Conservation (phyloP, 2,113 vertebrate genomes). For the Phrynocephalus versicolor region DNA sequence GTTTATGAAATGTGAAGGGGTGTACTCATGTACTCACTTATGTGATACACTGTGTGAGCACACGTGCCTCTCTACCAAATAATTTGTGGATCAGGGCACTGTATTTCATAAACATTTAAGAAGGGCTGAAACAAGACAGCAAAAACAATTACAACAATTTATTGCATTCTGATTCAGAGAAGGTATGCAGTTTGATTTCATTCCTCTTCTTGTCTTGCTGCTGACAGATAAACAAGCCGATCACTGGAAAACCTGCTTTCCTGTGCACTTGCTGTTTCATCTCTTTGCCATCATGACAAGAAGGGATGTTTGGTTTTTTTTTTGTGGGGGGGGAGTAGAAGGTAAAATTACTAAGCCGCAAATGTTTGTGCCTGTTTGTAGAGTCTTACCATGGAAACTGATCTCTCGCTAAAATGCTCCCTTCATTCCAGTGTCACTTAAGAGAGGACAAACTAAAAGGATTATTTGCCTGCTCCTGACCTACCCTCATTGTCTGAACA, state of each 20-base stretch:
- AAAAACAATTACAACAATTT: not conserved
- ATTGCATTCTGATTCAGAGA: not conserved
- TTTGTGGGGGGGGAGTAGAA: not conserved
- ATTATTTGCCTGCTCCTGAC: conserved; percentile 26
- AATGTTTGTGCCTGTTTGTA: conserved; percentile 32
- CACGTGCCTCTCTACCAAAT: not conserved
- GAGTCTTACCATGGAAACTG: conserved; percentile 20
- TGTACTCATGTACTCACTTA: too few species aligned
- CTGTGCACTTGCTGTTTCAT: conserved; percentile 7
- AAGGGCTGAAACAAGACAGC: not conserved
- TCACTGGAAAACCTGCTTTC: not conserved
- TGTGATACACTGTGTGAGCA: too few species aligned
- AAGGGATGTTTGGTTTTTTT: conserved; percentile 17
- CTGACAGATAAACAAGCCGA: conserved; percentile 13
- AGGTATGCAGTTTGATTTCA: not conserved
- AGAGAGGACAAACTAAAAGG: conserved; percentile 27
- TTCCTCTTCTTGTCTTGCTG: not conserved
- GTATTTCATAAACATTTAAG: not conserved
- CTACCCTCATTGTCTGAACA: conserved; percentile 35
- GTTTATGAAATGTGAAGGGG: too few species aligned
- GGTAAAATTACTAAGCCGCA: conserved; percentile 40
- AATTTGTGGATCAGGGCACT: not conserved
- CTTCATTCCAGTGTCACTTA: conserved; percentile 35
- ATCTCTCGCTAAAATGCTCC: conserved; percentile 28
- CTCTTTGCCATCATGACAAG: conserved; percentile 17